Percentiles rank a stretch among this genome's conserved stretches.
phyloP scores from a whole-genome alignment of 2,888 invertebrate genomes.

The Agrotis segetum region DNA sequence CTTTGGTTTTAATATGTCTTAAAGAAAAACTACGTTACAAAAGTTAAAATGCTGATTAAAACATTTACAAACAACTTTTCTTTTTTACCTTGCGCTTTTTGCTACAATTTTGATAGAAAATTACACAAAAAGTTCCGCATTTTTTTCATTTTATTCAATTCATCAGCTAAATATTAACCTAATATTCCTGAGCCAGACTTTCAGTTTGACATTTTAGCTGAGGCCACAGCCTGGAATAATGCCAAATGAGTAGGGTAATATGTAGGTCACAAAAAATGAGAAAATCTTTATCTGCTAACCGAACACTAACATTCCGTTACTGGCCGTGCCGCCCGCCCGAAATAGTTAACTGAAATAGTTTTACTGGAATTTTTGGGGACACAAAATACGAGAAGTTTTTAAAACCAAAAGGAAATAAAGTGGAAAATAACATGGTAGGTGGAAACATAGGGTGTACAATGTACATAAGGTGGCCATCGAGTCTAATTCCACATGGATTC shows the following conservation, averaged over 20 bases:
- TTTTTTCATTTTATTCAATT: no score
- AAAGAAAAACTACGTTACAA: not conserved
- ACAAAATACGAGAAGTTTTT: not conserved
- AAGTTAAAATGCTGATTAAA: not conserved
- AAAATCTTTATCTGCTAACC: slow-evolving; percentile 5
- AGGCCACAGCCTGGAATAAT: slow-evolving; percentile 17
- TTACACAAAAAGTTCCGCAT: not conserved
- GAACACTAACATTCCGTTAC: not conserved
- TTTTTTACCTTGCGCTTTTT: not conserved
- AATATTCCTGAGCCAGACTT: not conserved
- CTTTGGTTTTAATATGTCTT: slow-evolving; percentile 7
- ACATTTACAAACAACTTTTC: not conserved
- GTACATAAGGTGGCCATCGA: not conserved
- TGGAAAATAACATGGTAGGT: no score
- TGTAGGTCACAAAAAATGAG: slow-evolving; percentile 1
- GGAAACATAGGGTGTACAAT: no score
- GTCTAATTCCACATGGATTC: slow-evolving; percentile 8
- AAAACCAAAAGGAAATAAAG: no score
- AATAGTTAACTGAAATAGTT: slow-evolving; percentile 25
- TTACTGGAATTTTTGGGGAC: not conserved
- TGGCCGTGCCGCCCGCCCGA: not conserved
- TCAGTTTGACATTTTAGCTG: slow-evolving; percentile 20
- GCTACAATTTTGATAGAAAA: not conserved
- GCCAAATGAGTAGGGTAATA: slow-evolving; percentile 18
- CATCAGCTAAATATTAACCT: not conserved